phyloP scores from a whole-genome alignment of 2,797 vertebrate genomes.

The Galagoides demidoff region DNA sequence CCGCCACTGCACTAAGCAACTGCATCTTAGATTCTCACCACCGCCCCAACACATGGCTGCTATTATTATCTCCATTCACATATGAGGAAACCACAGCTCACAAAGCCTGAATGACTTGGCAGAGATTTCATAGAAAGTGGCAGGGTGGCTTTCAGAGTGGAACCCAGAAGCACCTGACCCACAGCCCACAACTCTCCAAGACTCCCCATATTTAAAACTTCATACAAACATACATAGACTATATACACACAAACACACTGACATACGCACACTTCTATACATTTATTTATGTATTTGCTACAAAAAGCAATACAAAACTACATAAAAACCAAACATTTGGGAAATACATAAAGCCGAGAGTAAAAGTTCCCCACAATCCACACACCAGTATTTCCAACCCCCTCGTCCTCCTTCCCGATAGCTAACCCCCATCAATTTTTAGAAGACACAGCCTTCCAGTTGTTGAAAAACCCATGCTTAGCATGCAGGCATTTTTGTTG shows the following conservation, averaged over 20 bases:
- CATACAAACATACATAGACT: neutral
- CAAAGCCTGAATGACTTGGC: neutral
- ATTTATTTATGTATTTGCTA: neutral
- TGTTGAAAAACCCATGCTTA: neutral
- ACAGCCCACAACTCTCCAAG: neutral
- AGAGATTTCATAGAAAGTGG: neutral
- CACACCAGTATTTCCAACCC: neutral
- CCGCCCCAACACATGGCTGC: fast-evolving
- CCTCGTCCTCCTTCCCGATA: neutral
- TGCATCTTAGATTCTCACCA: neutral
- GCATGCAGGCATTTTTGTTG: neutral
- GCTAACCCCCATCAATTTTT: neutral
- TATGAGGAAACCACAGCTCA: neutral
- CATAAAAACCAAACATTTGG: neutral
- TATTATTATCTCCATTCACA: neutral
- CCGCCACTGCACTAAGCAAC: neutral
- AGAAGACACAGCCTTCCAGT: neutral
- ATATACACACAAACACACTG: fast-evolving
- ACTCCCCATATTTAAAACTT: neutral
- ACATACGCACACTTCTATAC: neutral
- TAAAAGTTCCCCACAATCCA: neutral
- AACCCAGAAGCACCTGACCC: neutral
- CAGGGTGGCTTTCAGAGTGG: neutral
- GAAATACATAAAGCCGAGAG: neutral
- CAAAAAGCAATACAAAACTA: neutral